Conservation (phyloP, 1,140 invertebrate species). For the Colletes latitarsis region DNA sequence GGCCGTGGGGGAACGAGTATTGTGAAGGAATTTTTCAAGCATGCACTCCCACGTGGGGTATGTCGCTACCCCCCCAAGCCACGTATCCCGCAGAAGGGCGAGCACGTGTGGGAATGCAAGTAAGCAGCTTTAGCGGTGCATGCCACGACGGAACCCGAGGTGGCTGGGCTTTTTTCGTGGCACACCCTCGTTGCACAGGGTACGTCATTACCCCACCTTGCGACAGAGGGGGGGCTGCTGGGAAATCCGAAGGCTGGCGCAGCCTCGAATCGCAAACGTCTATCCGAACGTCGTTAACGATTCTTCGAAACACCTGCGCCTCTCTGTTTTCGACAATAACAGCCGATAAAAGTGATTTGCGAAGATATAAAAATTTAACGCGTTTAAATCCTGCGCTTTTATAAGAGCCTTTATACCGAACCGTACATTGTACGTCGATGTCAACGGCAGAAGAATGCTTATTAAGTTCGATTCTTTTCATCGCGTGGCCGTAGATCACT, state of each 20-base stretch:
- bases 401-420: too few species aligned
- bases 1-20: conserved; percentile 59
- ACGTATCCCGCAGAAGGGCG: conserved; percentile 40
- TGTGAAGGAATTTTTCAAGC: conserved; percentile 59
- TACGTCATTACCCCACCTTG: conserved; percentile 34
- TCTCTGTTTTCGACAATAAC: too few species aligned
- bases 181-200: conserved; percentile 53
- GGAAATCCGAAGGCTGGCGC: conserved; percentile 12
- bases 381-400: too few species aligned
- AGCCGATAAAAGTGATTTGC: background rate
- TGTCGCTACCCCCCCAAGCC: conserved; percentile 36
- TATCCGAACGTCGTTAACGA: background rate
- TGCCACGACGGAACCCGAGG: conserved; percentile 30
- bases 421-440: too few species aligned
- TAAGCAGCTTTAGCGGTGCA: conserved; percentile 46
- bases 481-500: too few species aligned
- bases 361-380: background rate
- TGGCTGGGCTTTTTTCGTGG: conserved; percentile 27
- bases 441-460: too few species aligned
- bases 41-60: conserved; percentile 62
- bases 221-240: background rate
- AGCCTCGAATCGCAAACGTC: background rate
- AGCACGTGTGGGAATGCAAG: conserved; percentile 62
- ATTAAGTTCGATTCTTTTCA: too few species aligned
- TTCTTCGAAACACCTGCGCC: conserved; percentile 6